phyloP scores from a whole-genome alignment of 2,888 invertebrate species.

The Trissonchulus latispiculum region DNA sequence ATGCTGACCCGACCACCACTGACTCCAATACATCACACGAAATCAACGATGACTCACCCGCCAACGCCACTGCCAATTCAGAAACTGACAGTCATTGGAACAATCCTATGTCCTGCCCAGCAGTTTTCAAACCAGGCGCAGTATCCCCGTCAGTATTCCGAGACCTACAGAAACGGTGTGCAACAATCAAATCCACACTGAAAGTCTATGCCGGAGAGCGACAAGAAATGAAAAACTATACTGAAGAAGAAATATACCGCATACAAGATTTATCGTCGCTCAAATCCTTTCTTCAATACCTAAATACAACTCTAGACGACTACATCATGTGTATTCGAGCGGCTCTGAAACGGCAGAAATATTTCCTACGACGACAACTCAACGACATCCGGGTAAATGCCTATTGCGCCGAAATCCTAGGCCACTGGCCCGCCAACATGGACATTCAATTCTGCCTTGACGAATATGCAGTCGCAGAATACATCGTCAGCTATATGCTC shows the following conservation, averaged over 20 bases:
- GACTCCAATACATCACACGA: too few species aligned
- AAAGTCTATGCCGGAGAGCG: too few species aligned
- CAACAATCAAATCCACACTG: too few species aligned
- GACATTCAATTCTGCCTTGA: background rate
- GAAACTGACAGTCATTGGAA: too few species aligned
- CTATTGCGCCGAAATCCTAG: background rate
- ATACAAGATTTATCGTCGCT: background rate
- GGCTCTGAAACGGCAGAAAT: background rate
- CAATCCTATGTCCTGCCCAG: too few species aligned
- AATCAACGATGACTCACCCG: too few species aligned
- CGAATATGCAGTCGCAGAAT: background rate
- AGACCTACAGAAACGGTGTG: too few species aligned
- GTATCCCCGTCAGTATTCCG: too few species aligned
- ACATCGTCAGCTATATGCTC: background rate
- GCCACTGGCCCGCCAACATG: constrained; percentile 16
- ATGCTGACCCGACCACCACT: too few species aligned
- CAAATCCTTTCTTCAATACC: background rate
- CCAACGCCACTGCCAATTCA: too few species aligned
- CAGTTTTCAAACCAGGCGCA: too few species aligned
- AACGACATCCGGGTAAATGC: constrained; percentile 1
- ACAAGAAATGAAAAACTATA: background rate
- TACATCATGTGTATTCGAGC: background rate
- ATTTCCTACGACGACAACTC: background rate
- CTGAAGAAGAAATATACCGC: background rate
- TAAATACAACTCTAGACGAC: background rate